A percentile compares a stretch with the other conserved stretches of the same genome.
phyloP scores from a whole-genome alignment of 2,888 invertebrate species.

The Erebia palarica region DNA sequence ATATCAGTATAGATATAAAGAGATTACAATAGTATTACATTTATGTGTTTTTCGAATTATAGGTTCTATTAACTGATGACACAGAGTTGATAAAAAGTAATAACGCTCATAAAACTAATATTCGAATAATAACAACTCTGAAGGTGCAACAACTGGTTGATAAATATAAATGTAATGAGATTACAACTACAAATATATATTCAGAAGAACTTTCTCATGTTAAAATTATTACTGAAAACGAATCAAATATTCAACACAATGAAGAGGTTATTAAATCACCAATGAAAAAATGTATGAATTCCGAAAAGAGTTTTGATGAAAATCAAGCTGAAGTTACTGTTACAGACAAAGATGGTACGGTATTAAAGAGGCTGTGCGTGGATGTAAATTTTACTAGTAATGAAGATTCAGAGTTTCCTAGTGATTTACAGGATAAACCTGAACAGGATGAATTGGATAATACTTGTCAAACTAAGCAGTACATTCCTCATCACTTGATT shows the following conservation, averaged over 20 bases:
- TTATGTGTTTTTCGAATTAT: slow-evolving; percentile 34
- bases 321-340: too few species aligned
- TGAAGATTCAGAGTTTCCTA: too few species aligned
- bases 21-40: too few species aligned
- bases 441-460: too few species aligned
- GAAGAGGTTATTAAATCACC: not conserved
- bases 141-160: slow-evolving; percentile 48
- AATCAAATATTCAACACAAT: slow-evolving; percentile 19
- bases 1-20: too few species aligned
- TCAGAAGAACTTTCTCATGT: slow-evolving; percentile 15
- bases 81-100: slow-evolving; percentile 46
- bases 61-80: slow-evolving; percentile 59
- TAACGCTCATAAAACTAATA: slow-evolving; percentile 37
- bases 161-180: slow-evolving; percentile 16
- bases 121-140: slow-evolving; percentile 49
- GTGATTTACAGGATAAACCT: too few species aligned
- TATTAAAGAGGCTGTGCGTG: too few species aligned
- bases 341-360: too few species aligned
- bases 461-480: too few species aligned
- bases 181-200: slow-evolving; percentile 1
- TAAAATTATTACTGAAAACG: slow-evolving; percentile 44
- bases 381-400: too few species aligned
- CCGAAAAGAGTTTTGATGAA: not conserved
- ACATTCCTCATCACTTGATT: too few species aligned
- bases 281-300: not conserved